Evolutionary conservation across 2,888 invertebrate genomes (phyloP), one percentile per base, ranked within the genome.

Genomic region (Megalurothrips usitatus): DNA sequence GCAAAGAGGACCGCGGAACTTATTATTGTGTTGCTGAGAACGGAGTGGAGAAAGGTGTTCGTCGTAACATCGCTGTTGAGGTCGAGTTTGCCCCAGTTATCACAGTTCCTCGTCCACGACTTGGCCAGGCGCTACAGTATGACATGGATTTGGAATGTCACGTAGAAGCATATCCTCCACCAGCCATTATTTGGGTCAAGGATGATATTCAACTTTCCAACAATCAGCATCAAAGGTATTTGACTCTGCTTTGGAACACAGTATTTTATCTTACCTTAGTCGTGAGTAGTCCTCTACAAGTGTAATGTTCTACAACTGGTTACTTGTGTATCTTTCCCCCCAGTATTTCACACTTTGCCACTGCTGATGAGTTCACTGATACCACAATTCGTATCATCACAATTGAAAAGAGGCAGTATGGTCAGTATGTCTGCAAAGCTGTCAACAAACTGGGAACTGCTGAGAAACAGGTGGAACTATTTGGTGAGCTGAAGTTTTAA

Each of bases 131-230:
- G 0, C 88, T 97, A 14, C 96, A 96, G 86, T 97, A 96, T 85
- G 96, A 97, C 85, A 96, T 97, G 93, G 96, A 97, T 85, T 87
- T 98, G 83, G 97, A 97, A 86, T 98, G 98, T 85, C 96, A 96
- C 87, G 94, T 97, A 19, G 96, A 96, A 86, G 97, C 97, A 0
- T 97, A 96, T 87, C 98, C 98, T 0, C 96, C 96, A 4, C 97
- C 98, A 0, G 95, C 95, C 0, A 96, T 98, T 83, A 91, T 92
- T 0, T 98, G 98, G 98, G 89, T 94, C 8, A 97, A 97, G 86
- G 96, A 96, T 81, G 94, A 93, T 79, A 89, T 92, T 0, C 92
- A 93, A 82, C 87, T 97, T 4, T 93, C 94, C 0, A 96, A 96
- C 86, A 96, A 96, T 87, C 96, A 96, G 86, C 96, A 97, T 88